phyloP scores from a whole-genome alignment of 2,797 vertebrate genomes.

The Platyrinchus mystaceus region DNA sequence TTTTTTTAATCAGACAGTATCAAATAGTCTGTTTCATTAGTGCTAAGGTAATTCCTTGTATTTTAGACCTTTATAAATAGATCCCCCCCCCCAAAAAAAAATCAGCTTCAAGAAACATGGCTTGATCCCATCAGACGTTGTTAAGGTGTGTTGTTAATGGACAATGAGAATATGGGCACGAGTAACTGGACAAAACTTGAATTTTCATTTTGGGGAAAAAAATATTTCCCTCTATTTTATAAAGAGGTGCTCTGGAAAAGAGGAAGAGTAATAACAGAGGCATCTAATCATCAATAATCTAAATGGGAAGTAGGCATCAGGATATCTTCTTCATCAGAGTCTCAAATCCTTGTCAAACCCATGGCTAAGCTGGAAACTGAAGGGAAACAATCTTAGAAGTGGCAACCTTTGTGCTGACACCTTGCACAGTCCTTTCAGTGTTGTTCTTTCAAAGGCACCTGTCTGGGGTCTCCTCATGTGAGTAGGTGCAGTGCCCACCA shows the following conservation, averaged over 20 bases:
- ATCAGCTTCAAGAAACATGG: fast-evolving
- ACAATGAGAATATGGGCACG: neutral
- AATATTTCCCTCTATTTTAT: neutral
- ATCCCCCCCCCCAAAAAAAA: neutral
- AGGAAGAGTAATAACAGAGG: neutral
- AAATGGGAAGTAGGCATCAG: neutral
- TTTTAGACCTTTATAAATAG: neutral
- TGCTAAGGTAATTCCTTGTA: neutral
- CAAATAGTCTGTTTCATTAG: neutral
- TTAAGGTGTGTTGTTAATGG: neutral
- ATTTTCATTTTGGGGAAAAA: neutral
- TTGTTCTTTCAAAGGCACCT: neutral
- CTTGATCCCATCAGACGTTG: neutral
- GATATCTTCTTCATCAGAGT: neutral
- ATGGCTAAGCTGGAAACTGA: neutral
- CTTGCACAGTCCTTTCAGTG: neutral
- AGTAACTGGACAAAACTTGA: neutral
- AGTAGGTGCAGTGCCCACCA: fast-evolving
- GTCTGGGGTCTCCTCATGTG: neutral
- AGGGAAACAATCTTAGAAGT: neutral
- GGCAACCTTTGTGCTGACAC: neutral
- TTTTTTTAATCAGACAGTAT: neutral
- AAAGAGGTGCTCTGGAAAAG: neutral
- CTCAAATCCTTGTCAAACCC: neutral
- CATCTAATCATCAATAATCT: neutral